Evolutionary conservation across 2,113 vertebrate species (phyloP).

Genomic region (Gracilinanus agilis): DNA sequence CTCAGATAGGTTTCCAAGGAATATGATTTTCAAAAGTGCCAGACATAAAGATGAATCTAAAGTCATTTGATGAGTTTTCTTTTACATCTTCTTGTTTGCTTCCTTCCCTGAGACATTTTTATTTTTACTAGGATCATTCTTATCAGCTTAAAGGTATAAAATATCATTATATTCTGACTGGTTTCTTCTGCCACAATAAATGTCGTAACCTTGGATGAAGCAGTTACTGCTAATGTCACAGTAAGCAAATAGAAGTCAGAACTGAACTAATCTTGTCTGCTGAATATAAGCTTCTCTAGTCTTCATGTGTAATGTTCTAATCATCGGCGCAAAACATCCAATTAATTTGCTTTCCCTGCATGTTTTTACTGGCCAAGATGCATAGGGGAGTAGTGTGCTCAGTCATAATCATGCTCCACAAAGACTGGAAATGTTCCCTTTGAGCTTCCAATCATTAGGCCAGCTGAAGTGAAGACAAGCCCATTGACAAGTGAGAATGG

Average conservation of each 20-base stretch:
- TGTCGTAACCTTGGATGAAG: constrained; percentile 69
- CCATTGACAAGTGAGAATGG: constrained; percentile 93
- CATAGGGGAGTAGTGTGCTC: constrained; percentile 77
- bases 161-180: constrained; percentile 52
- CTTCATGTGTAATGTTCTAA: constrained; percentile 82
- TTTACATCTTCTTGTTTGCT: constrained; percentile 61
- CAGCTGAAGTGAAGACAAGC: constrained; percentile 88
- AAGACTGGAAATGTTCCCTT: constrained; percentile 87
- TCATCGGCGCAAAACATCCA: constrained; percentile 83
- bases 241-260: constrained; percentile 81
- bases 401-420: constrained; percentile 84
- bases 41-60: constrained; percentile 61
- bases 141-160: constrained; percentile 65
- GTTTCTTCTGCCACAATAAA: constrained; percentile 64
- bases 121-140: constrained; percentile 71
- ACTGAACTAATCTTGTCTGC: constrained; percentile 77
- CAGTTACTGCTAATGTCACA: constrained; percentile 75
- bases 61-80: constrained; percentile 68
- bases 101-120: constrained; percentile 75
- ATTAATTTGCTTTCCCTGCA: constrained; percentile 85
- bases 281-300: constrained; percentile 78
- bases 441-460: constrained; percentile 87
- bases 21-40: constrained; percentile 68
- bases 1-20: constrained; percentile 57
- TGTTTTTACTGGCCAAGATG: constrained; percentile 85